phyloP scores from a whole-genome alignment of 2,113 vertebrate species.

The Hydrolagus affinis region DNA sequence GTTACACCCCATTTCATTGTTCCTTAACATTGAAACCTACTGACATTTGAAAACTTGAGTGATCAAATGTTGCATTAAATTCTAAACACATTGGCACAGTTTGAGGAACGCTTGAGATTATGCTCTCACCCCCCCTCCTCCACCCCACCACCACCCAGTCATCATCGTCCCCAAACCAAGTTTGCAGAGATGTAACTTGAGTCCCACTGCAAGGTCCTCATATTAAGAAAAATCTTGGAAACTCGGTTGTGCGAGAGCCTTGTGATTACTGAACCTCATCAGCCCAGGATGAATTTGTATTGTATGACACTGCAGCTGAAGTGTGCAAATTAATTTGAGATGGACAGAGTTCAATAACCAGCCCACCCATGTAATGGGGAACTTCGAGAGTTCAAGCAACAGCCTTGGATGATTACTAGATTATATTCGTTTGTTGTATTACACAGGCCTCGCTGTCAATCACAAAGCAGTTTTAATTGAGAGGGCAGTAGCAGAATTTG shows the following conservation, averaged over 20 bases:
- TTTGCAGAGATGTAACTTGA: conserved; percentile 18
- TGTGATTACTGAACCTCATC: conserved; percentile 22
- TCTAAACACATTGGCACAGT: not conserved
- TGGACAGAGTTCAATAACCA: conserved; percentile 31
- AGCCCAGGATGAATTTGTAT: conserved; percentile 18
- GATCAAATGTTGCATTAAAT: not conserved
- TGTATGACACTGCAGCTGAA: conserved; percentile 22
- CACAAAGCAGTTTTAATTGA: conserved; percentile 18
- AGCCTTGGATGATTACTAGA: conserved; percentile 16
- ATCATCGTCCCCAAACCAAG: not conserved
- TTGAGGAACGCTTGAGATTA: not conserved
- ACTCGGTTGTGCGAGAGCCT: conserved; percentile 6
- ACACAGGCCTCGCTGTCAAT: conserved; percentile 24
- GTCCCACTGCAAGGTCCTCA: not conserved
- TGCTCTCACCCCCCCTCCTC: too few relatives aligned
- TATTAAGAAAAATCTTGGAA: conserved; percentile 15
- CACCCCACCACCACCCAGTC: too few relatives aligned
- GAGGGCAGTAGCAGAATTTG: conserved; percentile 6
- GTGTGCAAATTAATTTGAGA: conserved; percentile 32
- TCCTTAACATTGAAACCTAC: not conserved
- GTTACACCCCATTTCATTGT: not conserved
- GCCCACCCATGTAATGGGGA: conserved; percentile 31
- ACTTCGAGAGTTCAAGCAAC: conserved; percentile 29
- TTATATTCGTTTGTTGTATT: conserved; percentile 28
- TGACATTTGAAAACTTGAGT: not conserved